phyloP scores from a whole-genome alignment of 2,888 invertebrate species.

The Allygus modestus region DNA sequence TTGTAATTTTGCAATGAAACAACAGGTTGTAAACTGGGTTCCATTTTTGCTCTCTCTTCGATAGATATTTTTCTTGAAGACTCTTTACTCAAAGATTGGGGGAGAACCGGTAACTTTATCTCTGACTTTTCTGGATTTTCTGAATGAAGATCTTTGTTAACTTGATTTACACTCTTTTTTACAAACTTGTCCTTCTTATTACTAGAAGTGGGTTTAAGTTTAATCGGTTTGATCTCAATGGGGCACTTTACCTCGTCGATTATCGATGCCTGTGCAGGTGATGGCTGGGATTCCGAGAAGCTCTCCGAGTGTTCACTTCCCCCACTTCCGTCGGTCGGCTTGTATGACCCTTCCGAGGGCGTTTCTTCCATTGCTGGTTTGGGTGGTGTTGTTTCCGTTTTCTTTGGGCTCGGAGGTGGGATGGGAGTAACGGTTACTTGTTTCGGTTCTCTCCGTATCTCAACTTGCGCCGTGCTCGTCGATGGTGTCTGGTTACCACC shows the following conservation, averaged over 20 bases:
- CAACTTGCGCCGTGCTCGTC: slow-evolving; percentile 53
- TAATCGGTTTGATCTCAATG: slow-evolving; percentile 16
- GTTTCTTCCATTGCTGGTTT: neutral
- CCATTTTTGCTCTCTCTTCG: slow-evolving; percentile 47
- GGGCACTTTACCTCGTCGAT: slow-evolving; percentile 10
- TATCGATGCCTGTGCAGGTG: neutral
- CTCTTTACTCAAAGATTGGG: slow-evolving; percentile 1
- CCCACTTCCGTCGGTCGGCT: neutral
- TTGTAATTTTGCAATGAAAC: slow-evolving; percentile 53
- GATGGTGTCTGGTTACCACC: slow-evolving; percentile 18
- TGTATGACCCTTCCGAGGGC: neutral
- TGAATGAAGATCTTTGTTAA: neutral
- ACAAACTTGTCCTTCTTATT: slow-evolving; percentile 6
- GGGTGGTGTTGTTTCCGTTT: slow-evolving; percentile 9
- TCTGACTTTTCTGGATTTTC: neutral
- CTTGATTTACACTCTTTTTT: slow-evolving; percentile 13
- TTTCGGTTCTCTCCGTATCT: slow-evolving; percentile 35
- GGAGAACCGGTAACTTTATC: slow-evolving; percentile 2
- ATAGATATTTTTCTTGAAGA: slow-evolving; percentile 35
- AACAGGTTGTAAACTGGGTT: slow-evolving; percentile 41
- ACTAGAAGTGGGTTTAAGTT: too few relatives aligned
- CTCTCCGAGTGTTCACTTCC: slow-evolving; percentile 10
- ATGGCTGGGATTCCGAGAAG: neutral
- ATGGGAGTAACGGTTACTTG: slow-evolving; percentile 47
- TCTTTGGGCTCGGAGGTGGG: slow-evolving; percentile 46